Conservation (phyloP, 2,797 vertebrate genomes). For the Carapus acus region DNA sequence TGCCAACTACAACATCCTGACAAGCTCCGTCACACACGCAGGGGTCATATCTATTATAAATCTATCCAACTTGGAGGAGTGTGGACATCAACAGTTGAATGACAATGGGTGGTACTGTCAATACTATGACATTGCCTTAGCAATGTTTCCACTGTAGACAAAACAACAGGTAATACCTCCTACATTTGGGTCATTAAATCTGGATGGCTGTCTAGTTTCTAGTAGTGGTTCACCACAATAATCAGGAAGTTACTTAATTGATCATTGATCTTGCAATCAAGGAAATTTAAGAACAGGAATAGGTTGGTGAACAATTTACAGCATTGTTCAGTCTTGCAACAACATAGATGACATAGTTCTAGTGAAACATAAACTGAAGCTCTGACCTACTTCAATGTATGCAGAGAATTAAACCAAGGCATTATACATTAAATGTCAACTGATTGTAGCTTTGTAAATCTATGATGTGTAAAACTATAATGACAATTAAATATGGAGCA, state of each 20-base stretch:
- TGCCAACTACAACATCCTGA: too few relatives aligned
- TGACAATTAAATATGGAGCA: slow-evolving; percentile 21
- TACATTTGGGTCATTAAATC: slow-evolving; percentile 28
- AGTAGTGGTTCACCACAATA: slow-evolving; percentile 45
- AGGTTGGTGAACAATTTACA: slow-evolving; percentile 31
- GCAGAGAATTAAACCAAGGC: slow-evolving; percentile 39
- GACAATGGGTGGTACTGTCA: slow-evolving; percentile 42
- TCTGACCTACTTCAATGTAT: slow-evolving; percentile 43
- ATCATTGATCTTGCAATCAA: too few relatives aligned
- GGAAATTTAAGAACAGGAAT: too few relatives aligned
- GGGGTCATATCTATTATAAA: not conserved
- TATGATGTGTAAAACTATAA: slow-evolving; percentile 42
- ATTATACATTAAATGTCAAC: slow-evolving; percentile 26
- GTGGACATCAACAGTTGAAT: slow-evolving; percentile 8
- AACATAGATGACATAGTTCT: not conserved
- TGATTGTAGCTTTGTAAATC: slow-evolving; percentile 32
- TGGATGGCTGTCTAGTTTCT: slow-evolving; percentile 44
- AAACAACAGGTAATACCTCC: slow-evolving; percentile 40
- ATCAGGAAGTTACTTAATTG: too few relatives aligned
- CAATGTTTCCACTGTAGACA: slow-evolving; percentile 24
- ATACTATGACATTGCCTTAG: slow-evolving; percentile 28
- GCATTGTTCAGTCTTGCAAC: slow-evolving; percentile 2
- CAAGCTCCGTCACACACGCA: too few relatives aligned
- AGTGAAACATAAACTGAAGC: slow-evolving; percentile 22
- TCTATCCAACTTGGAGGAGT: slow-evolving; percentile 7